These are phyloP conservation scores for Leiothrix lutea DNA, from an alignment of 2,113 vertebrate species.

Conservation along the genomic window DNA sequence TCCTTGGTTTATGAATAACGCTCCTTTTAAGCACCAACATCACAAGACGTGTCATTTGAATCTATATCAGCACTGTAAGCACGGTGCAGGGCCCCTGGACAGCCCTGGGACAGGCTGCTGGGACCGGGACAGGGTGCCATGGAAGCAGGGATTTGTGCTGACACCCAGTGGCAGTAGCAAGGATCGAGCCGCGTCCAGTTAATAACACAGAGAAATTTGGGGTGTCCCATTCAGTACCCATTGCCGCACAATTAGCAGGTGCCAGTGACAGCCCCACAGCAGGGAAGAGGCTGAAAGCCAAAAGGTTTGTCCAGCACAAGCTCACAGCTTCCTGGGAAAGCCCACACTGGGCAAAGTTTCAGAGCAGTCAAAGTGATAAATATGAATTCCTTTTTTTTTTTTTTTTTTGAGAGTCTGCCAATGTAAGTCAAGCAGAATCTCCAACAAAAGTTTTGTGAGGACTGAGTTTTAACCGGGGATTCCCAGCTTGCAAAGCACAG, in stretches of 20 bases:
- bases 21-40: neutral
- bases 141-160: neutral
- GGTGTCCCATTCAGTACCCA: neutral
- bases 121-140: accelerated
- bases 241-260: neutral
- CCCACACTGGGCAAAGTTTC: accelerated
- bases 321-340: neutral
- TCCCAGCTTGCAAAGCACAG: neutral
- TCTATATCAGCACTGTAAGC: accelerated
- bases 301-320: neutral
- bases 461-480: neutral
- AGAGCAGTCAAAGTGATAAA: neutral
- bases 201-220: neutral
- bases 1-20: neutral
- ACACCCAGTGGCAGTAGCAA: neutral
- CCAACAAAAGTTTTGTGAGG: neutral
- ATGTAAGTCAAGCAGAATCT: neutral
- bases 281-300: neutral
- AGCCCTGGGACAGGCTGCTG: neutral
- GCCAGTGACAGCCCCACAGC: neutral
- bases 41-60: neutral
- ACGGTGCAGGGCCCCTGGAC: accelerated
- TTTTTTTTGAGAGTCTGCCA: neutral
- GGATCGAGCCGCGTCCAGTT: accelerated
- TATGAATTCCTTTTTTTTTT: neutral